Percentiles rank a stretch among this genome's conserved stretches.
phyloP scores from a whole-genome alignment of 2,113 vertebrate species.

The Eurypyga helias region DNA sequence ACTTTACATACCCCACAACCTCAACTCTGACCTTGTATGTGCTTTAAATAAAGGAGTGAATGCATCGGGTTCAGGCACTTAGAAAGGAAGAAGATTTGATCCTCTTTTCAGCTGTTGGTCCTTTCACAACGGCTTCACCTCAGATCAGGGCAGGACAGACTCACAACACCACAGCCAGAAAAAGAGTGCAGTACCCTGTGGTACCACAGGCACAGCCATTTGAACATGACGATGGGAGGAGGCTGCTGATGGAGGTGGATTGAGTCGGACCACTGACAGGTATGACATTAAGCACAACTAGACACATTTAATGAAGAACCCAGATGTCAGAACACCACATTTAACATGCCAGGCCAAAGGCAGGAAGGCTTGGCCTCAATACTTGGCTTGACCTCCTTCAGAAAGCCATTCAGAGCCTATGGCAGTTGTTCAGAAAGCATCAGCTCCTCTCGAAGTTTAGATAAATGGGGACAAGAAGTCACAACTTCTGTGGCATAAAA shows the following conservation, averaged over 20 bases:
- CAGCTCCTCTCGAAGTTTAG: not conserved
- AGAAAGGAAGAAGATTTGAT: not conserved
- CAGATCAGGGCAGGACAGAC: not conserved
- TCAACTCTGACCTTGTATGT: not conserved
- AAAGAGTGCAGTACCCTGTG: not conserved
- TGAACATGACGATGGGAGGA: not conserved
- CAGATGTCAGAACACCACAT: not conserved
- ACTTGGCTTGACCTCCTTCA: not conserved
- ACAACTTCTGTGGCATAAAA: not conserved
- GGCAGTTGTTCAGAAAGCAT: not conserved
- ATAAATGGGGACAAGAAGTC: not conserved
- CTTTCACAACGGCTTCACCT: not conserved
- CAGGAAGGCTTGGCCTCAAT: not conserved
- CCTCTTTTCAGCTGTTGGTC: not conserved
- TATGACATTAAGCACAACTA: not conserved
- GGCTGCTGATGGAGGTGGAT: not conserved
- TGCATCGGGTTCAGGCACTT: not conserved
- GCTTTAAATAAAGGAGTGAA: not conserved
- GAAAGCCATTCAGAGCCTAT: not conserved
- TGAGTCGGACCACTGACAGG: not conserved
- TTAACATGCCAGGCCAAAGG: not conserved
- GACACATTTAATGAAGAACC: not conserved
- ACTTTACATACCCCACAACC: not conserved
- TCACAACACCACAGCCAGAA: not conserved
- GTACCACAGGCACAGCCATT: not conserved